Evolutionary conservation across 1,140 invertebrate species (phyloP).

Genomic region (Pentalonia nigronervosa): DNA sequence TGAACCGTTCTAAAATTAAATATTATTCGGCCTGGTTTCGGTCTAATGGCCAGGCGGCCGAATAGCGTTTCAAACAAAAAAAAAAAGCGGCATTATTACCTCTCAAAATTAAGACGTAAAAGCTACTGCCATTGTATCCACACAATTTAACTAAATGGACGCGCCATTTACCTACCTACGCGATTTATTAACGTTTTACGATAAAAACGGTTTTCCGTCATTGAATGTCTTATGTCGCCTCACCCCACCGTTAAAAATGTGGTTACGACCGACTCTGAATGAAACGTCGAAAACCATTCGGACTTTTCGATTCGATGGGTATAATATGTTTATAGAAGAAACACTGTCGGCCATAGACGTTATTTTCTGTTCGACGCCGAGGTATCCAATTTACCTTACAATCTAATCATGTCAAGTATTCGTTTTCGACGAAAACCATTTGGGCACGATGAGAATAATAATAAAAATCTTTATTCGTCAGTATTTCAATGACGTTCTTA

Average conservation of each 20-base stretch:
- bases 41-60: neutral
- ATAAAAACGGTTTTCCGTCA: neutral
- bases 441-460: neutral
- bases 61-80: neutral
- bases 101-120: neutral
- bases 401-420: slow-evolving; percentile 15
- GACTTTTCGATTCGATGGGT: neutral
- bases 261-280: neutral
- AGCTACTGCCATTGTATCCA: neutral
- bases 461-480: slow-evolving; percentile 10
- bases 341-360: neutral
- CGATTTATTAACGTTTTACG: neutral
- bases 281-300: neutral
- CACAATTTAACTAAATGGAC: neutral
- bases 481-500: neutral
- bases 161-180: neutral
- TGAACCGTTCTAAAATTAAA: neutral
- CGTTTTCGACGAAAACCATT: neutral
- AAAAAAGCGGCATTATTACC: neutral
- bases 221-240: neutral
- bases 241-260: neutral
- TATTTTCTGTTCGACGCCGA: neutral
- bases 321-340: neutral
- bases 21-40: neutral
- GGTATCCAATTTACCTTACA: slow-evolving; percentile 1